Evolutionary conservation across 2,113 vertebrate genomes (phyloP).

Genomic region (Rhombomys opimus): DNA sequence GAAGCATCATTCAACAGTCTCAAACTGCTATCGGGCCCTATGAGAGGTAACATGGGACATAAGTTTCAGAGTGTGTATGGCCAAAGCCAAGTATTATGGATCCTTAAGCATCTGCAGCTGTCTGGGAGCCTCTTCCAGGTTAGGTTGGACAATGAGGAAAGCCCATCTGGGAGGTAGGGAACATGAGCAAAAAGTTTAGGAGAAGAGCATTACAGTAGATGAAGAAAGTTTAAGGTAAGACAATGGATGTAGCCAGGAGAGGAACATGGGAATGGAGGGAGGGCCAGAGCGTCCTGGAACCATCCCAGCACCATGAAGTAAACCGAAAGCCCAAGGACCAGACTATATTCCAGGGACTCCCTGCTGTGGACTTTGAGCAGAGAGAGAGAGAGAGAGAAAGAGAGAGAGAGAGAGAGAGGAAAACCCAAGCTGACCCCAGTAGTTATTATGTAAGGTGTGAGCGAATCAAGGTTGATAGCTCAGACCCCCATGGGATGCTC

Average conservation of each 20-base stretch:
- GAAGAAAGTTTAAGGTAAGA: neutral
- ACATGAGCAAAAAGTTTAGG: neutral
- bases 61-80: neutral
- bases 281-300: neutral
- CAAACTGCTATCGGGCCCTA: rapidly evolving
- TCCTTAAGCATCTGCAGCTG: neutral
- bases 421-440: neutral
- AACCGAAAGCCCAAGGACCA: neutral
- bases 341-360: rapidly evolving
- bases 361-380: neutral
- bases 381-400: too few species aligned
- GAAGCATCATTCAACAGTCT: rapidly evolving
- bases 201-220: neutral
- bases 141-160: neutral
- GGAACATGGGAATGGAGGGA: too few species aligned
- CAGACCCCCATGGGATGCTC: neutral
- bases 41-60: too few species aligned
- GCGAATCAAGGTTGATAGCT: neutral
- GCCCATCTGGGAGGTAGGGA: rapidly evolving
- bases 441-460: neutral
- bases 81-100: rapidly evolving
- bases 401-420: neutral
- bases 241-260: too few species aligned
- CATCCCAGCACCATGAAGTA: neutral
- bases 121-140: neutral